Evolutionary conservation across 2,888 invertebrate species (phyloP).

Genomic region (Sisyra nigra): DNA sequence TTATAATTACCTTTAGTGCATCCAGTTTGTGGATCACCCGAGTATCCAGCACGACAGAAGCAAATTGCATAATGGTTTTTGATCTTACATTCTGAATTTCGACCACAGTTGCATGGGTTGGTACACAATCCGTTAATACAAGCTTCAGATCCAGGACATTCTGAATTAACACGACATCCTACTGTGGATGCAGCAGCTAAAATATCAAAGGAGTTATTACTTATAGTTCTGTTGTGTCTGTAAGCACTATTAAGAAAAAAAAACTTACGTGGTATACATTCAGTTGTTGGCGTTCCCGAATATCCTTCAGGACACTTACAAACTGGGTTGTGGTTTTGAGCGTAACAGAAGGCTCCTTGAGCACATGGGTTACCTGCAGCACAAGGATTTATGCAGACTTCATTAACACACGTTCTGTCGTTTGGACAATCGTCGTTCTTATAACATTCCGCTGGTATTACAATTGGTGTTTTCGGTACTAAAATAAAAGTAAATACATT

Average conservation of each 20-base stretch:
- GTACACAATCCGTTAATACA: slow-evolving; percentile 68
- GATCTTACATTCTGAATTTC: slow-evolving; percentile 67
- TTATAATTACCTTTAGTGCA: slow-evolving; percentile 65
- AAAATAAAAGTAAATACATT: slow-evolving; percentile 11
- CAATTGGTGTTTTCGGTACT: slow-evolving; percentile 28
- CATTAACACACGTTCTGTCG: slow-evolving; percentile 61
- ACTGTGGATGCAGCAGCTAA: slow-evolving; percentile 43
- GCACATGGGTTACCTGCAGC: slow-evolving; percentile 51
- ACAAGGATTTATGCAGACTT: slow-evolving; percentile 67
- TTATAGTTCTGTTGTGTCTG: neutral
- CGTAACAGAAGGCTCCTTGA: slow-evolving; percentile 65
- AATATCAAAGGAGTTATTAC: slow-evolving; percentile 16
- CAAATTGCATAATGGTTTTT: slow-evolving; percentile 75
- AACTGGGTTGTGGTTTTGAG: slow-evolving; percentile 53
- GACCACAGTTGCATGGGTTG: slow-evolving; percentile 73
- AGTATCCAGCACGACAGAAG: slow-evolving; percentile 63
- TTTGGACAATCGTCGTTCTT: slow-evolving; percentile 59
- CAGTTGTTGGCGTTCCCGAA: slow-evolving; percentile 51
- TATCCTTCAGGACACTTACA: slow-evolving; percentile 72
- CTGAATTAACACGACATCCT: slow-evolving; percentile 63
- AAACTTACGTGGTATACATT: slow-evolving; percentile 66
- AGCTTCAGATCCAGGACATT: slow-evolving; percentile 67
- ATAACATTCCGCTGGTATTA: slow-evolving; percentile 46
- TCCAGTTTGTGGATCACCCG: slow-evolving; percentile 70
- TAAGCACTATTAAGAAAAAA: neutral